Base-by-base conservation (phyloP, 2,113 vertebrate genomes). In the Callorhinus ursinus region DNA sequence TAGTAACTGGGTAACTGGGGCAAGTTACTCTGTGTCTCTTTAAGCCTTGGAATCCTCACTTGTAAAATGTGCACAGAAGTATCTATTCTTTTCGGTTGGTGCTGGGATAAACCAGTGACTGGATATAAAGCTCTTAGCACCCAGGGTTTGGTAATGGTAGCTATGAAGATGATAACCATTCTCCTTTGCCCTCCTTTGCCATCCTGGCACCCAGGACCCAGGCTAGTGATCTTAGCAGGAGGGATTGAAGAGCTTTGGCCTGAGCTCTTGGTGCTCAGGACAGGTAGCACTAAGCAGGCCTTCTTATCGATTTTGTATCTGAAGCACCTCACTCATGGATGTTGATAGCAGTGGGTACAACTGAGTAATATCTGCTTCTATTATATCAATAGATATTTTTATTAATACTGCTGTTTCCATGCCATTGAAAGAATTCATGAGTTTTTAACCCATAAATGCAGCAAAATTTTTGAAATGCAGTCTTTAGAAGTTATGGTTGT, bases 331-430 rank as follows among this genome's bases (percentile, higher is more conserved):
- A 24, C 15, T 74, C 13, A 9, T 1, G 2, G 39, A 88, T 57
- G 1, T 59, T 69, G 55, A 71, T 15, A 81, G 55, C 22, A 59
- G 11, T 61, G 53, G n/a, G 28, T 80, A 22, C 4, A 33, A 21
- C 7, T 72, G 77, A 76, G 42, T 18, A 82, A 21, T 13, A 36
- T 33, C 46, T 67, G 18, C 46, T 92, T 87, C 86, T 42, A n/a
- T 83, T 85, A 92, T 63, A 89, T 89, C 71, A 28, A 53, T 86
- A 86, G 18, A 28, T 82, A 31, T 92, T 90, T 92, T 85, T 84
- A 92, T 74, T 49, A 74, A 57, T 90, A 49, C 18, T n/a, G 36
- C 67, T 83, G 79, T 93, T 90, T 74, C 28, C 87, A 42, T 80
- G 51, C 33, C 21, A 26, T 49, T 92, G 31, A 94, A 89, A 31